Conservation (phyloP, 2,888 invertebrate species). For the Pollenia griseotomentosa region DNA sequence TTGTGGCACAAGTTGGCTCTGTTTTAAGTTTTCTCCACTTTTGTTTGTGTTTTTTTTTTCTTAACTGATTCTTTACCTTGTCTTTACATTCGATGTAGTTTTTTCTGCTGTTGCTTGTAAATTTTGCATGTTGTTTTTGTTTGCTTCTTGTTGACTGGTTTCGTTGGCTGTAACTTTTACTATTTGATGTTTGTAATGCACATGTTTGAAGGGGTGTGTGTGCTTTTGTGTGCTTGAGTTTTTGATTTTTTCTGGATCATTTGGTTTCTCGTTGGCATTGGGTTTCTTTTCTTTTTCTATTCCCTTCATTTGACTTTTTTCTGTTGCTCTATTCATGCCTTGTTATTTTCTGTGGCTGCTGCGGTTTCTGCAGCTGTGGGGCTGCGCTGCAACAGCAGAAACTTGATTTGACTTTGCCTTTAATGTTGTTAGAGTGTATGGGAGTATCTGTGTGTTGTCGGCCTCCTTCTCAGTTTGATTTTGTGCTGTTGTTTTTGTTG, state of each 20-base stretch:
- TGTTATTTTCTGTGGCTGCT: conserved; percentile 41
- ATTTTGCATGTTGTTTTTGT: conserved; percentile 6
- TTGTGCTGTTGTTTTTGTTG: conserved; percentile 51
- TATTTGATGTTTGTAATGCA: conserved; percentile 50
- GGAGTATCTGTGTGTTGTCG: conserved; percentile 47
- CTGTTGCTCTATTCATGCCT: conserved; percentile 39
- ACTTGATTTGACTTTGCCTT: conserved; percentile 50
- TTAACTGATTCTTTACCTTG: not conserved
- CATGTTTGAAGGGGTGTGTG: conserved; percentile 33
- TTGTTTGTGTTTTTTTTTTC: not conserved
- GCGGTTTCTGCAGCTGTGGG: conserved; percentile 18
- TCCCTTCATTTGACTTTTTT: not conserved
- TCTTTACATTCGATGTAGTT: conserved; percentile 30
- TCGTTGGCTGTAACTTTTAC: conserved; percentile 57
- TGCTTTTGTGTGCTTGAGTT: conserved; percentile 26
- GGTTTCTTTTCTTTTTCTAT: conserved; percentile 47
- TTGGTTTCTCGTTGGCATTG: conserved; percentile 67
- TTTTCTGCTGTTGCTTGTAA: conserved; percentile 3
- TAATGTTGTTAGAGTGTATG: conserved; percentile 40
- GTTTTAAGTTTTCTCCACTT: conserved; percentile 17
- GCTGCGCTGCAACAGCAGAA: conserved; percentile 9
- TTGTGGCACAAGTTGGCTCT: not conserved
- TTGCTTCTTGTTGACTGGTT: conserved; percentile 50
- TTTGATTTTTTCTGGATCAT: conserved; percentile 61
- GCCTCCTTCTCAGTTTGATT: conserved; percentile 59